Percentiles rank a stretch among this genome's conserved stretches.
phyloP scores from a whole-genome alignment of 2,113 vertebrate genomes.

The Oreochromis tanganicae region DNA sequence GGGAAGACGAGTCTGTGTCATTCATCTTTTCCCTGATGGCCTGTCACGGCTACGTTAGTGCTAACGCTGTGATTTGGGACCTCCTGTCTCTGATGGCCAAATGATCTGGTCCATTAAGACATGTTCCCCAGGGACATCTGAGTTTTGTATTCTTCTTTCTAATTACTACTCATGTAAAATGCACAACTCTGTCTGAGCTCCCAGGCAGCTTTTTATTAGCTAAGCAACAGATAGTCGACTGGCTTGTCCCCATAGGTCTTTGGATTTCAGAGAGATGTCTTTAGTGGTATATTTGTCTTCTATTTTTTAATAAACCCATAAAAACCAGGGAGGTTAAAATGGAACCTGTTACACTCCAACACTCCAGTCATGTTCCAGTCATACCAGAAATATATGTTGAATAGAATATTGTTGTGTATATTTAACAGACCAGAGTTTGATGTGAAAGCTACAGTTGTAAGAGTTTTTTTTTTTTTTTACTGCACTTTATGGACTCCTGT shows the following conservation, averaged over 20 bases:
- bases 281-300: not conserved
- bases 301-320: not conserved
- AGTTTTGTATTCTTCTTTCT: constrained; percentile 23
- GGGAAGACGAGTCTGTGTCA: not conserved
- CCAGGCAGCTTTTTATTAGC: constrained; percentile 35
- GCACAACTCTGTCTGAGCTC: constrained; percentile 21
- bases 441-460: not conserved
- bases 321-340: not conserved
- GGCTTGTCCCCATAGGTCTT: not conserved
- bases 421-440: not conserved
- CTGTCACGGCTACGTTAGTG: not conserved
- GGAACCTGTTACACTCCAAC: not conserved
- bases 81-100: constrained; percentile 31
- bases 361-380: not conserved
- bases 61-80: not conserved
- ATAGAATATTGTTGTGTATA: not conserved
- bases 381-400: not conserved
- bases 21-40: constrained; percentile 29
- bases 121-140: not conserved
- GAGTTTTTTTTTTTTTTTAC: not conserved
- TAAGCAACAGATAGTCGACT: not conserved
- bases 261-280: not conserved
- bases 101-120: constrained; percentile 44
- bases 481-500: not conserved
- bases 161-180: constrained; percentile 49